Base-by-base conservation (phyloP, 2,113 vertebrate genomes). In the Prietella phreatophila region DNA sequence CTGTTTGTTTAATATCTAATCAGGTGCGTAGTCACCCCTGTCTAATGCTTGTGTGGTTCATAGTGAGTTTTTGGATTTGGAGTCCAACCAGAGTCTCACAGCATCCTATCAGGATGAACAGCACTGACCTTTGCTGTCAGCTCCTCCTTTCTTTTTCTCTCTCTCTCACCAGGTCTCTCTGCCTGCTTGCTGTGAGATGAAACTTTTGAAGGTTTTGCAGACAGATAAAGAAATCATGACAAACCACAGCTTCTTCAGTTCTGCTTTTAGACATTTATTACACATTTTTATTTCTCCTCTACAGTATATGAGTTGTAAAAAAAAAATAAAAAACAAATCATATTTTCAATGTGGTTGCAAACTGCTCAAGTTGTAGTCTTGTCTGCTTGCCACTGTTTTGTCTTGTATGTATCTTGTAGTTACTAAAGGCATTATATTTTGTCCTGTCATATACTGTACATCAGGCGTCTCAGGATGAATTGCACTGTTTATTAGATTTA, bases 61-160 rank as follows among this genome's bases (percentile, higher is more conserved):
- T 85, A 25, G 81, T 67, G 83, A 82, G 86, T 85, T 86, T 79
- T 90, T 89, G 86, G 78, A 85, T 75, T 89, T 90, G 89, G 86
- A 88, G 55, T 15, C 65, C 50, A 82, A 83, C 58, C n/a, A 76
- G 13, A 50, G 13, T 73, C 83, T 63, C 22, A 39, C 58, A 69
- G 10, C 17, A 60, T 58, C 79, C 9, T 60, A 47, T 56, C 55
- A 78, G 82, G 55, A 88, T 60, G 61, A 61, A 69, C 85, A 73
- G 81, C 71, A 61, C 50, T 89, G 81, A 76, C 83, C 86, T 90
- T 79, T 90, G 42, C 87, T 85, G 61, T 88, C 87, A 84, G 69
- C 69, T 17, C n/a, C 10, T 58, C 13, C 86, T 81, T 80, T 9
- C 36, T 20, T 42, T 13, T 47, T 85, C 19, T 50, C n/a, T 20